Conservation (phyloP, 2,888 invertebrate species). For the Eupithecia inturbata region DNA sequence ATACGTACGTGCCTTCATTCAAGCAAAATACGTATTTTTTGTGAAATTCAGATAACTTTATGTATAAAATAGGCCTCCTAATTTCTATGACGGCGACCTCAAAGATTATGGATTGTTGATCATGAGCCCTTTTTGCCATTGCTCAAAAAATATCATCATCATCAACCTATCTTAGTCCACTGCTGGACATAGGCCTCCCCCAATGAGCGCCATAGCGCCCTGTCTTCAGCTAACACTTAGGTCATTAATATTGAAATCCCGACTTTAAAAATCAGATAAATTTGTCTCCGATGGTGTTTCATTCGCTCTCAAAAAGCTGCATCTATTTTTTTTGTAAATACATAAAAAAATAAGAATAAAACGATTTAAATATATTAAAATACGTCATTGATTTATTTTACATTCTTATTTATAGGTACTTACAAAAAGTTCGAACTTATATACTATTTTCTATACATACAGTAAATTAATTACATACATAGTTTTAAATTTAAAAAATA, state of each 20-base stretch:
- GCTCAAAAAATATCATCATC: no score
- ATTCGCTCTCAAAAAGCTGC: not conserved
- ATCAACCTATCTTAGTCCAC: no score
- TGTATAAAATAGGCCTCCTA: not conserved
- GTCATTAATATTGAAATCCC: no score
- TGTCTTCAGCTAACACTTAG: no score
- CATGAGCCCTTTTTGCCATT: no score
- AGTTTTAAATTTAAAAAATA: not conserved
- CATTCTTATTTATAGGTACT: not conserved
- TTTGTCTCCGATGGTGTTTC: not conserved
- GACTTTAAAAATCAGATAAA: not conserved
- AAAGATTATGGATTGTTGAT: not conserved
- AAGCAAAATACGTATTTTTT: not conserved
- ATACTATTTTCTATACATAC: constrained; percentile 3
- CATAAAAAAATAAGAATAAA: not conserved
- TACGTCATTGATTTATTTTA: constrained; percentile 6
- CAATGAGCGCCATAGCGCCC: no score
- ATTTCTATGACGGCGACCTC: not conserved
- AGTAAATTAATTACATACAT: not conserved
- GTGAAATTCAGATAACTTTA: no score
- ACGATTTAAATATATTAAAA: not conserved
- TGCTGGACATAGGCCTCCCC: no score
- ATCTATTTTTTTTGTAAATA: not conserved
- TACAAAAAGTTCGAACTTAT: not conserved
- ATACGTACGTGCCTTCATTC: not conserved